Base-by-base conservation (phyloP, 30 jellyfish, hydroid and myxozoan genomes). In the Clytia hemisphaerica region DNA sequence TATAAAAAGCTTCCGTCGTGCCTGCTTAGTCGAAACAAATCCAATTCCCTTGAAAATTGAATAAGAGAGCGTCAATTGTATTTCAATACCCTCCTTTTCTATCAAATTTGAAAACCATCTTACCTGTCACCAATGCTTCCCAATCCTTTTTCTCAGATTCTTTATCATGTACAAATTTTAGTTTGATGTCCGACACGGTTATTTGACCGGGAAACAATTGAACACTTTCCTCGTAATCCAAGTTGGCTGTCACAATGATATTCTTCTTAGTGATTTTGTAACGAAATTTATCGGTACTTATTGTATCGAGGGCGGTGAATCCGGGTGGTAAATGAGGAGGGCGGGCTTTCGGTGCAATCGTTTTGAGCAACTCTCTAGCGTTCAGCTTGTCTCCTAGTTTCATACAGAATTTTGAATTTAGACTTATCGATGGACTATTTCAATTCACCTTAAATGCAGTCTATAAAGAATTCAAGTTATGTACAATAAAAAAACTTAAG, bases 271-370 rank as follows among this genome's bases (percentile, higher is more conserved):
- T 71, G 25, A 95, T 91, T 47, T 82, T 80, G 80, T 91, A 91
- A 55, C 61, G 71, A 67, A 91, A 91, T n/a, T 77, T 91, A 53
- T 91, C 99, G 1, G 99, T 91, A 77, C 83, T 91, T 72, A 78
- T 91, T 44, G 63, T 54, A 33, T 67, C 80, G 26, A 91, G 84
- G 12, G 95, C 75, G 21, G 99, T 95, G 69, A 91, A 91, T 6
- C 99, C 99, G 6, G 99, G 99, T 29, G 99, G 99, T 37, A 91
- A 88, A 24, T 74, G 77, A n/a, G 94, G 94, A 27, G 73, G 88
- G 37, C 73, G 83, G 72, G 82, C 61, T 53, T 95, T 80, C 22
- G 99, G 99, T 6, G 99, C 99, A 45, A 91, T 91, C 15, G 99
- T 82, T 40, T 83, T 86, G 30, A 91, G 88, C 27, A 91, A 91